These are phyloP conservation scores for Sternarchorhynchus goeldii DNA, from an alignment of 2,797 vertebrate genomes.

Conservation along the genomic window DNA sequence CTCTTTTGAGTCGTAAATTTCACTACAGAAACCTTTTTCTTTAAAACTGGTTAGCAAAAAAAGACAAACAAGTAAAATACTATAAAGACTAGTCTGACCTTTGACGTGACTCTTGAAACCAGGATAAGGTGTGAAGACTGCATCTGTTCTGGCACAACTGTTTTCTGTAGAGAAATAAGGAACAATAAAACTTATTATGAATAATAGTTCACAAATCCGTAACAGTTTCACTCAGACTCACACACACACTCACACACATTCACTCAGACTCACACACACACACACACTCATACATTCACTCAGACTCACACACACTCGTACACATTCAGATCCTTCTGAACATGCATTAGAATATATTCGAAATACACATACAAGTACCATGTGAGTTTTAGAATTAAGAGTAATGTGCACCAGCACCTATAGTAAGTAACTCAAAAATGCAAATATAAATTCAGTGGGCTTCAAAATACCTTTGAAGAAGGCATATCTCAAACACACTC, in stretches of 20 bases:
- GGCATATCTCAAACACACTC: too few species aligned
- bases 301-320: neutral
- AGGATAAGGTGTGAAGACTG: slow-evolving; percentile 95
- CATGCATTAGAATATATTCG: too few species aligned
- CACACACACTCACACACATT: neutral
- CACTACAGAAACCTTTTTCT: neutral
- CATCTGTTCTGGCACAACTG: slow-evolving; percentile 98
- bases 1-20: neutral
- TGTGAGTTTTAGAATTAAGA: too few species aligned
- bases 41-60: neutral
- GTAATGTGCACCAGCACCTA: too few species aligned
- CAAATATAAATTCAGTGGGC: too few species aligned
- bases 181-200: slow-evolving; percentile 2
- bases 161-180: slow-evolving; percentile 78
- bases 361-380: too few species aligned
- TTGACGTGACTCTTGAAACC: slow-evolving; percentile 98
- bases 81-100: slow-evolving; percentile 72
- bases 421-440: too few species aligned
- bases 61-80: neutral
- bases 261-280: too few species aligned
- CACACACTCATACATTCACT: too few species aligned
- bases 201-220: neutral
- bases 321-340: neutral
- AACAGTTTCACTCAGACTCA: neutral
- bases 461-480: too few species aligned